phyloP scores from a whole-genome alignment of 2,113 vertebrate species.

The Casuarius casuarius region DNA sequence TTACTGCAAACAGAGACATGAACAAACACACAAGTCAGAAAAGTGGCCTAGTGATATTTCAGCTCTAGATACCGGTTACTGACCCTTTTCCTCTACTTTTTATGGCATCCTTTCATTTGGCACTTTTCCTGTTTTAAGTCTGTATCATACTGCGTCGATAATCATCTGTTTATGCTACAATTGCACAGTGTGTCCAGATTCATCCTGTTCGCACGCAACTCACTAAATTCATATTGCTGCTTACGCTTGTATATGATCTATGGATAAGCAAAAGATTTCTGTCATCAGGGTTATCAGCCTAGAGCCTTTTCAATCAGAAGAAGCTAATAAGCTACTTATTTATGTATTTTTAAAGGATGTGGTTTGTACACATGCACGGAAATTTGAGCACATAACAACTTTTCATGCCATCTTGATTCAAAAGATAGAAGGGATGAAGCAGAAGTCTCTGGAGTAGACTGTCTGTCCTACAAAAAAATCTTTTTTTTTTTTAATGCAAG shows the following conservation, averaged over 20 bases:
- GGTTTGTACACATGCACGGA: background rate
- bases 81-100: background rate
- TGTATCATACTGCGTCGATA: background rate
- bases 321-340: background rate
- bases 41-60: background rate
- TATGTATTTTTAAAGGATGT: background rate
- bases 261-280: constrained; percentile 14
- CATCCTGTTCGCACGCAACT: constrained; percentile 6
- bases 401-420: background rate
- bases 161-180: constrained; percentile 10
- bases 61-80: background rate
- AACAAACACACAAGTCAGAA: background rate
- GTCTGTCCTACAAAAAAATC: background rate
- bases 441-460: background rate
- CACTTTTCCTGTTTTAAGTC: background rate
- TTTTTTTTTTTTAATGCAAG: background rate
- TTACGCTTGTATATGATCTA: background rate
- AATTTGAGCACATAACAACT: background rate
- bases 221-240: background rate
- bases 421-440: background rate
- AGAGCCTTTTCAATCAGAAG: background rate
- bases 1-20: background rate
- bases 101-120: constrained; percentile 2
- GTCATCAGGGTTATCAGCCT: background rate
- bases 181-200: background rate